Percentiles rank a stretch among this genome's conserved stretches.
Evolutionary conservation across 2,113 vertebrate species (phyloP).

Genomic region (Numenius arquata): DNA sequence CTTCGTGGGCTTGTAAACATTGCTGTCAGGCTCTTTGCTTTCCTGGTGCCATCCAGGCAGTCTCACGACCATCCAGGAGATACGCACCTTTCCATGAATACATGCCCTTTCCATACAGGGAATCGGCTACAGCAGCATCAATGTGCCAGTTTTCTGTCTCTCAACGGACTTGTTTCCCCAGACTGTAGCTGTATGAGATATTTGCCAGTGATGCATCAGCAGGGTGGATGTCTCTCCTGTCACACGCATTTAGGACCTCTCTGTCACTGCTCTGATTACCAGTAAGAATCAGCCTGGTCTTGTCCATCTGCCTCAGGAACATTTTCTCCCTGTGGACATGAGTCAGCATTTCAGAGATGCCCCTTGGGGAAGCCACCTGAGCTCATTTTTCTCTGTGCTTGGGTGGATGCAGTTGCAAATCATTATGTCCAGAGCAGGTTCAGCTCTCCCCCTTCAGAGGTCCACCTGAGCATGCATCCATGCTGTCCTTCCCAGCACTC

Average conservation of each 20-base stretch:
- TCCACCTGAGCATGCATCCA: fast-evolving
- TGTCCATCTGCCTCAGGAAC: neutral
- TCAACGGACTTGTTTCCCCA: neutral
- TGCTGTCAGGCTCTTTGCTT: neutral
- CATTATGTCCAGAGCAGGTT: neutral
- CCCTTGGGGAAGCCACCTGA: neutral
- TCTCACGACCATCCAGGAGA: neutral
- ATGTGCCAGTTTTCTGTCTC: neutral
- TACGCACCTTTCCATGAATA: neutral
- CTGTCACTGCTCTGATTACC: neutral
- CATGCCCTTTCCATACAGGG: neutral
- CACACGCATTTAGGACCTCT: neutral
- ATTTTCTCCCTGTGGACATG: neutral
- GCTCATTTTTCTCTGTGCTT: neutral
- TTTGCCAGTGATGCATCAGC: neutral
- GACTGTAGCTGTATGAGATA: neutral
- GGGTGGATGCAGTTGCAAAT: neutral
- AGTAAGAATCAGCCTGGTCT: neutral
- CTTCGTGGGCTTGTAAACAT: neutral
- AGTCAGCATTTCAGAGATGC: neutral
- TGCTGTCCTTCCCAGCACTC: neutral
- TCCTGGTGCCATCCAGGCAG: neutral
- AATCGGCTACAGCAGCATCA: neutral
- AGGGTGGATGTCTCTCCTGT: neutral
- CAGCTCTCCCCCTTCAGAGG: neutral